Percentiles rank a stretch among this genome's conserved stretches.
Conservation (phyloP, 2,113 vertebrate genomes). For the Plectropomus leopardus region DNA sequence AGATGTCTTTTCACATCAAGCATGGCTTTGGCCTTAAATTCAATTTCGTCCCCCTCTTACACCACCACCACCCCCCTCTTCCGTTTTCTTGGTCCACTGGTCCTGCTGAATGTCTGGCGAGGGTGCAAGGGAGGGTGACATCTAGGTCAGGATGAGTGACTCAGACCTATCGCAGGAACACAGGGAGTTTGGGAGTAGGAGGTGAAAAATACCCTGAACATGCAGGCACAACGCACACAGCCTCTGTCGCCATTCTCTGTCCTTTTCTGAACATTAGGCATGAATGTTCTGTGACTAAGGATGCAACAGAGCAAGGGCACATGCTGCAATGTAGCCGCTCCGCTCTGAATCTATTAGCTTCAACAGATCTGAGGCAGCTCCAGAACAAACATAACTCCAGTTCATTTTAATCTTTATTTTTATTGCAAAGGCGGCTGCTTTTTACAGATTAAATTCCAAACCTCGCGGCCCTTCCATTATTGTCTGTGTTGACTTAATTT, state of each 20-base stretch:
- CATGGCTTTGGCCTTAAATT: conserved; percentile 48
- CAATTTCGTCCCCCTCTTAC: not conserved
- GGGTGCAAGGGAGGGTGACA: conserved; percentile 57
- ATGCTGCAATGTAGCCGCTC: not conserved
- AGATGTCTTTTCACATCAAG: conserved; percentile 74
- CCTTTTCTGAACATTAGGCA: conserved; percentile 22
- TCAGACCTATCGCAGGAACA: conserved; percentile 67
- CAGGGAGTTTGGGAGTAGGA: conserved; percentile 49
- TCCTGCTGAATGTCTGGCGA: conserved; percentile 48
- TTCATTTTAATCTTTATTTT: conserved; percentile 41
- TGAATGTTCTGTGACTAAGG: conserved; percentile 35
- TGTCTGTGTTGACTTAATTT: conserved; percentile 40
- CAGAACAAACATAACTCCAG: conserved; percentile 23
- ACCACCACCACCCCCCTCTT: not conserved
- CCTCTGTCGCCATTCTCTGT: not conserved
- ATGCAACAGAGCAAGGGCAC: conserved; percentile 30
- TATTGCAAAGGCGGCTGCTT: conserved; percentile 33
- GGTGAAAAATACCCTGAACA: conserved; percentile 52
- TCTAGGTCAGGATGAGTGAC: conserved; percentile 74
- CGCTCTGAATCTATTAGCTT: conserved; percentile 39
- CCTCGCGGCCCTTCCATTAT: conserved; percentile 32
- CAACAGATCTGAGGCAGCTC: conserved; percentile 8
- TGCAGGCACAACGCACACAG: conserved; percentile 3
- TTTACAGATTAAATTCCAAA: conserved; percentile 55
- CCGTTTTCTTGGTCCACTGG: conserved; percentile 60